Percentiles rank a stretch among this genome's conserved stretches.
phyloP scores from a whole-genome alignment of 2,113 vertebrate genomes.

The Tympanuchus pallidicinctus region DNA sequence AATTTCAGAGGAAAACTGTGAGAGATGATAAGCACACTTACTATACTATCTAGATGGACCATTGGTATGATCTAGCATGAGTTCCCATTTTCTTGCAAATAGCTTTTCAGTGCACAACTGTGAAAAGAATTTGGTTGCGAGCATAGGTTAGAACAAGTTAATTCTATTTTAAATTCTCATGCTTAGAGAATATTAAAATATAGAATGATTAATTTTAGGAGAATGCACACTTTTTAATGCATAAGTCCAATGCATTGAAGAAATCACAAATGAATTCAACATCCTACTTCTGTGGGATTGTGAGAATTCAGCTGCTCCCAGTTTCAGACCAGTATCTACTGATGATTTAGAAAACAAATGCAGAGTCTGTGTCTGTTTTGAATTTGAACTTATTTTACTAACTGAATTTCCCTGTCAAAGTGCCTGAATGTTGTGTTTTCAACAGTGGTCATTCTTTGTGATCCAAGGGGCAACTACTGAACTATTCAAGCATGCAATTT shows the following conservation, averaged over 20 bases:
- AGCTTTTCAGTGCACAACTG: slow-evolving; percentile 6
- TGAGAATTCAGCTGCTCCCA: not conserved
- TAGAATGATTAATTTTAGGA: not conserved
- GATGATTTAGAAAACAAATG: slow-evolving; percentile 6
- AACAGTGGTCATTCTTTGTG: not conserved
- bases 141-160: slow-evolving; percentile 31
- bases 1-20: slow-evolving; percentile 52
- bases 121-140: not conserved
- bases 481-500: not conserved
- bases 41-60: slow-evolving; percentile 33
- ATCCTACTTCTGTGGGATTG: not conserved
- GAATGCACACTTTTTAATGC: not conserved
- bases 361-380: not conserved
- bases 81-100: slow-evolving; percentile 19
- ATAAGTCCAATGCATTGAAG: not conserved
- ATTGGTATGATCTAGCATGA: slow-evolving; percentile 36
- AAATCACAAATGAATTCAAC: not conserved
- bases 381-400: slow-evolving; percentile 17
- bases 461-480: not conserved
- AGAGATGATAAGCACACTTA: slow-evolving; percentile 41
- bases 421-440: not conserved
- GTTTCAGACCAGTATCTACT: not conserved
- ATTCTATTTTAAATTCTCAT: slow-evolving; percentile 38
- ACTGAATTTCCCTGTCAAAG: not conserved
- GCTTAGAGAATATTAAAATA: not conserved